These are phyloP conservation scores for Plutella xylostella DNA, from an alignment of 2,888 invertebrate species.

Conservation along the genomic window DNA sequence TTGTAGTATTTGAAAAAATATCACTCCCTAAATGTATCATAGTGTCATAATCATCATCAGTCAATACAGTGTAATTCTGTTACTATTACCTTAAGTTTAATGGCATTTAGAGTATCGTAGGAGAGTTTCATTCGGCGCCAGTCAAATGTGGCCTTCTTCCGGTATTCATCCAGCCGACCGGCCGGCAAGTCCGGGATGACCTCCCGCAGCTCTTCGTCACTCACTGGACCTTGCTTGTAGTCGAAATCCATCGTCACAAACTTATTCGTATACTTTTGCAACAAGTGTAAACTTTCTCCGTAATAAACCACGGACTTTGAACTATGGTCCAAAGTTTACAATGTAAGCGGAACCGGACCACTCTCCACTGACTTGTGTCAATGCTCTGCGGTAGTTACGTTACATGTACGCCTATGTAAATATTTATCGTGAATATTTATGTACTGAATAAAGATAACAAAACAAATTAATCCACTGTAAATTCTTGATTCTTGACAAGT, in stretches of 20 bases:
- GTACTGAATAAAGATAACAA: too few relatives aligned
- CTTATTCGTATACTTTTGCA: not conserved
- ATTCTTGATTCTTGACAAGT: too few relatives aligned
- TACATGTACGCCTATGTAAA: too few relatives aligned
- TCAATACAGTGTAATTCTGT: too few relatives aligned
- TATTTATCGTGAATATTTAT: too few relatives aligned
- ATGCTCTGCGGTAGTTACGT: too few relatives aligned
- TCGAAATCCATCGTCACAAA: slow-evolving; percentile 7
- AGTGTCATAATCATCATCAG: too few relatives aligned
- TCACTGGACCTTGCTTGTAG: slow-evolving; percentile 20
- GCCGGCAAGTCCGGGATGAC: slow-evolving; percentile 70
- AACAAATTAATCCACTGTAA: too few relatives aligned
- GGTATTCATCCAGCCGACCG: slow-evolving; percentile 74
- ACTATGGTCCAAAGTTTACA: not conserved
- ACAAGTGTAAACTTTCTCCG: slow-evolving; percentile 1
- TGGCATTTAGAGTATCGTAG: slow-evolving; percentile 41
- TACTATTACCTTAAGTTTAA: slow-evolving; percentile 54
- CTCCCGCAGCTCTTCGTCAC: slow-evolving; percentile 40
- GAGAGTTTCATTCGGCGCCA: slow-evolving; percentile 71
- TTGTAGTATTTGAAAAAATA: too few relatives aligned
- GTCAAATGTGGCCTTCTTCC: slow-evolving; percentile 74
- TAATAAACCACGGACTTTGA: not conserved
- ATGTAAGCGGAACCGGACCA: not conserved
- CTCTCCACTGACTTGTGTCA: not conserved
- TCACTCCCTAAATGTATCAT: too few relatives aligned